Base-by-base conservation (phyloP, 2,888 invertebrate species). In the Abrostola tripartita region DNA sequence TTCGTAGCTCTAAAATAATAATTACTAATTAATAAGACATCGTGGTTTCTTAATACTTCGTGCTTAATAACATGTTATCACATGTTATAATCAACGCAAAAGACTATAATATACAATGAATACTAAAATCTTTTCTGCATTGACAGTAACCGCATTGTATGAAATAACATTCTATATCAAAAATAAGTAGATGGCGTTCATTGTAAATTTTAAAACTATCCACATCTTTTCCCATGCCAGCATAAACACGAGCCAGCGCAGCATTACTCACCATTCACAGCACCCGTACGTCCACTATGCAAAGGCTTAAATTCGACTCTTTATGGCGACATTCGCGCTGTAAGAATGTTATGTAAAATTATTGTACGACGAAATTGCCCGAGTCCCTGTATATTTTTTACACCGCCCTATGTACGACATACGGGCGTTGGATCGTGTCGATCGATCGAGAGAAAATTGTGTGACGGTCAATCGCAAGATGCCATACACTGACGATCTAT, bases 381-480 rank as follows among this genome's bases (percentile, higher is more conserved):
- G 83, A 81, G 82, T 85, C 77, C 76, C 82, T 86, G 87, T 87
- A 86, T 85, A 83, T 87, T 88, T 88, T 89, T 88, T 85, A 88
- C 81, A 85, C 69, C 4, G 24, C 24, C 24, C 24, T 24, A 24
- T 24, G 4, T 24, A 24, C 24, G 24, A 24, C 4, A 24, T 24
- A 24, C 24, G 24, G 24, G 24, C 1, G 4, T 2, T 24, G 24
- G 24, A 24, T 24, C 24, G 24, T 24, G 1, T 24, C 24, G 24
- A 24, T 24, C 24, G 24, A 24, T 24, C 24, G 24, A 4, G 24
- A 24, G 24, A 2, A 24, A 24, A 24, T 24, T 4, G 24, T 24
- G 24, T 2, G 24, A n/a, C n/a, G 24, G 4, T 24, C 24, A 4
- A 24, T 24, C 24, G 24, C 4, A 24, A 2, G n/a, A n/a, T n/a